phyloP scores from a whole-genome alignment of 2,113 vertebrate genomes.

The Bufo gargarizans region DNA sequence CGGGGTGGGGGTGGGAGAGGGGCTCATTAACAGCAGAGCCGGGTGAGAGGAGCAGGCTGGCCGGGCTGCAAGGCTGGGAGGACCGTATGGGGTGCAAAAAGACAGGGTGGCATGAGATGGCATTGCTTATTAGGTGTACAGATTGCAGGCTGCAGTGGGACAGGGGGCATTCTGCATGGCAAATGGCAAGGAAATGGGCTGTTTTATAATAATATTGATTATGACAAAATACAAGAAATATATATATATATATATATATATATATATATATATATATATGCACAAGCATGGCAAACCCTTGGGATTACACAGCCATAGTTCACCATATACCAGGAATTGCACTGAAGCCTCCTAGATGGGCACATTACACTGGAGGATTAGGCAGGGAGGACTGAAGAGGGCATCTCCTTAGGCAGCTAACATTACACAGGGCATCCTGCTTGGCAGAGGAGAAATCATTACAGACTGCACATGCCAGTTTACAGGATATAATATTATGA shows the following conservation, averaged over 20 bases:
- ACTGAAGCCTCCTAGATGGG: neutral
- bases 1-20: slow-evolving; percentile 38
- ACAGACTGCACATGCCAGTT: neutral
- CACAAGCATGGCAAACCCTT: neutral
- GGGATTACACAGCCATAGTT: neutral
- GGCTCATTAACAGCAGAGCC: neutral
- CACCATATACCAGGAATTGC: neutral
- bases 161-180: neutral
- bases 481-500: slow-evolving; percentile 1
- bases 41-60: neutral
- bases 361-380: neutral
- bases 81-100: neutral
- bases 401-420: neutral
- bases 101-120: neutral
- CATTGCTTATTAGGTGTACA: neutral
- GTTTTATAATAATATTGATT: no score
- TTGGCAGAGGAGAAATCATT: neutral
- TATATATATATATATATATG: neutral
- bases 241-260: slow-evolving; percentile 1
- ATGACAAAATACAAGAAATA: neutral
- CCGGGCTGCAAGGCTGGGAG: neutral
- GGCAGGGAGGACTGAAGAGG: neutral
- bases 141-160: neutral
- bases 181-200: no score
- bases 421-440: slow-evolving; percentile 1